These are phyloP conservation scores for Paratilapia polleni DNA, from an alignment of 2,113 vertebrate genomes.

Conservation along the genomic window DNA sequence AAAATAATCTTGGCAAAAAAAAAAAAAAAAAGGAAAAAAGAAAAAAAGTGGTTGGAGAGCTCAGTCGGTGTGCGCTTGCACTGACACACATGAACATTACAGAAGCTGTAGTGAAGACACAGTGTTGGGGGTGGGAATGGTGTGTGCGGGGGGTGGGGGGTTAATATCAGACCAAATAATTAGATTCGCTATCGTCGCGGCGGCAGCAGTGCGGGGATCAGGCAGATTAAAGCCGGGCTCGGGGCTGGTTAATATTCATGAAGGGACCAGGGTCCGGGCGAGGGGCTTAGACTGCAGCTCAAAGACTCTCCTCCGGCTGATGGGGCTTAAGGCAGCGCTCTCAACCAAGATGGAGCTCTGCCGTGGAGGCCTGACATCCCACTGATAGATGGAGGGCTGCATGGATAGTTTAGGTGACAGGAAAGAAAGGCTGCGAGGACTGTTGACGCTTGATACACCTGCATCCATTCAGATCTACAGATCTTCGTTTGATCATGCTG, in stretches of 20 bases:
- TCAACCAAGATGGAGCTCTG: slow-evolving; percentile 67
- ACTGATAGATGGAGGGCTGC: slow-evolving; percentile 43
- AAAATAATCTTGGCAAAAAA: slow-evolving; percentile 32
- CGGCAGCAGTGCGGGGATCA: slow-evolving; percentile 93
- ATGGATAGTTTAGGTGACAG: not conserved
- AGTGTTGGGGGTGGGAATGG: slow-evolving; percentile 12
- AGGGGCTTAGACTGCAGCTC: slow-evolving; percentile 77
- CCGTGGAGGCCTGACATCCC: slow-evolving; percentile 46
- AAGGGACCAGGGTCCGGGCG: slow-evolving; percentile 76
- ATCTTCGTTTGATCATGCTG: not conserved
- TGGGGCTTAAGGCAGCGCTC: slow-evolving; percentile 69
- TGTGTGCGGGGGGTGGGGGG: slow-evolving; percentile 26
- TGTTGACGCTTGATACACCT: not conserved
- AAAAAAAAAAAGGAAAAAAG: not conserved
- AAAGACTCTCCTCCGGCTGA: slow-evolving; percentile 70
- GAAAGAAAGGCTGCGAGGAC: not conserved
- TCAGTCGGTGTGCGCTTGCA: slow-evolving; percentile 25
- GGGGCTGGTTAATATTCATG: slow-evolving; percentile 95
- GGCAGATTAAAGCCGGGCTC: slow-evolving; percentile 90
- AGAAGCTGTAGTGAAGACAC: not conserved
- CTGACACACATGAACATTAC: not conserved
- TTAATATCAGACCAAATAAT: slow-evolving; percentile 98
- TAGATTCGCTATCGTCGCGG: slow-evolving; percentile 95
- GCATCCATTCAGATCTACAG: not conserved
- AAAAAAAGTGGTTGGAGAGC: slow-evolving; percentile 46